Evolutionary conservation across 1,140 invertebrate species (phyloP).

Genomic region (Ylistrum balloti): DNA sequence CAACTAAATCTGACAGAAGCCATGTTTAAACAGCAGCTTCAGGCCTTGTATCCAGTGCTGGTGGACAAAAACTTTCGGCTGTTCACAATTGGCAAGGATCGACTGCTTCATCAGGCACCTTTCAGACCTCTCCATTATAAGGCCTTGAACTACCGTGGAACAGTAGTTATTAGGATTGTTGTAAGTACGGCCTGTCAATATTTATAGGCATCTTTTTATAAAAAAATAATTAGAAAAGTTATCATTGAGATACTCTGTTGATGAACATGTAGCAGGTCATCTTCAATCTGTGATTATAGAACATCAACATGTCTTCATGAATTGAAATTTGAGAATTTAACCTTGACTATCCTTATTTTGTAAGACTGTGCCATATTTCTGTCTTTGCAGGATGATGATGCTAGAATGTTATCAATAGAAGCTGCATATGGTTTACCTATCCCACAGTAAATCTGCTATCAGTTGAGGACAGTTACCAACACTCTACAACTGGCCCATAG

Average conservation of each 20-base stretch:
- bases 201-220: no score
- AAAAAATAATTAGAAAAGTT: no score
- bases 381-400: conserved; percentile 18
- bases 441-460: neutral
- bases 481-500: no score
- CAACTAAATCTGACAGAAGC: conserved; percentile 35
- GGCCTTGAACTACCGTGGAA: conserved; percentile 41
- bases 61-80: conserved; percentile 36
- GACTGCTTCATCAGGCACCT: conserved; percentile 45
- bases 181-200: neutral
- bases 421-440: neutral
- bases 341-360: no score
- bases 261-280: no score
- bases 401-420: conserved; percentile 20
- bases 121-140: conserved; percentile 50
- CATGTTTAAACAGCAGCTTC: conserved; percentile 44
- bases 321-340: no score
- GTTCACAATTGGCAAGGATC: conserved; percentile 53
- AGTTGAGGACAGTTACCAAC: neutral
- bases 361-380: neutral
- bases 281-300: no score
- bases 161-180: conserved; percentile 41
- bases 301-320: no score
- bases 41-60: conserved; percentile 43
- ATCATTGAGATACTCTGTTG: no score